These are phyloP conservation scores for Eristalis arbustorum DNA, from an alignment of 2,888 invertebrate species.

Conservation along the genomic window DNA sequence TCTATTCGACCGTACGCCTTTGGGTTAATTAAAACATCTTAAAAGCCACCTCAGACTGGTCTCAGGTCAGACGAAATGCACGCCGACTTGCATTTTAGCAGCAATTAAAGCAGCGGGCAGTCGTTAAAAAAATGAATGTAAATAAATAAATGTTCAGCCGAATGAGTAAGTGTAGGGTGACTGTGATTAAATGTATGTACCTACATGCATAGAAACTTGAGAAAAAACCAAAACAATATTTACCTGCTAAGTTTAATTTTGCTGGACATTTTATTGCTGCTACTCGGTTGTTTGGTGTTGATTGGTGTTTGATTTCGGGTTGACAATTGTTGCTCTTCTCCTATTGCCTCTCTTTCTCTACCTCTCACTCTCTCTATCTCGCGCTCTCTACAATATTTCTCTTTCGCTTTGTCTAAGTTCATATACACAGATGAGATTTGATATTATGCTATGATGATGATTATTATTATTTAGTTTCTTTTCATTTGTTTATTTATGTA, in stretches of 20 bases:
- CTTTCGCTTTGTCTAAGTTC: not conserved
- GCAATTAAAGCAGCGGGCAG: not conserved
- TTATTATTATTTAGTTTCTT: slow-evolving; percentile 12
- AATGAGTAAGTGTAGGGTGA: not conserved
- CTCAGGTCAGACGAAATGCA: not conserved
- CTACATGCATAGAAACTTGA: not conserved
- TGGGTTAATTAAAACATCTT: not conserved
- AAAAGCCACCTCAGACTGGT: not conserved
- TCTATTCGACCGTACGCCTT: not conserved
- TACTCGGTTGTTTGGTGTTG: slow-evolving; percentile 40
- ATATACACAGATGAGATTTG: slow-evolving; percentile 53
- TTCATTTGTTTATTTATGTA: slow-evolving; percentile 15
- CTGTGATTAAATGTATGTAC: not conserved
- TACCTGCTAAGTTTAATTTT: slow-evolving; percentile 57
- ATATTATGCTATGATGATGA: slow-evolving; percentile 46
- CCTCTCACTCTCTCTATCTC: slow-evolving; percentile 24
- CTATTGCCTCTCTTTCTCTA: slow-evolving; percentile 29
- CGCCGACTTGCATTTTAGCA: not conserved
- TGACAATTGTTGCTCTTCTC: slow-evolving; percentile 42
- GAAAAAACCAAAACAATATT: not conserved
- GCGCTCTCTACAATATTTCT: not conserved
- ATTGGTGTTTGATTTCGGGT: slow-evolving; percentile 42
- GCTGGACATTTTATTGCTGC: slow-evolving; percentile 46
- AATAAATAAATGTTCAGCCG: no score
- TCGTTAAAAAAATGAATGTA: not conserved